Conservation (phyloP, 2,113 vertebrate genomes). For the Paralichthys olivaceus region DNA sequence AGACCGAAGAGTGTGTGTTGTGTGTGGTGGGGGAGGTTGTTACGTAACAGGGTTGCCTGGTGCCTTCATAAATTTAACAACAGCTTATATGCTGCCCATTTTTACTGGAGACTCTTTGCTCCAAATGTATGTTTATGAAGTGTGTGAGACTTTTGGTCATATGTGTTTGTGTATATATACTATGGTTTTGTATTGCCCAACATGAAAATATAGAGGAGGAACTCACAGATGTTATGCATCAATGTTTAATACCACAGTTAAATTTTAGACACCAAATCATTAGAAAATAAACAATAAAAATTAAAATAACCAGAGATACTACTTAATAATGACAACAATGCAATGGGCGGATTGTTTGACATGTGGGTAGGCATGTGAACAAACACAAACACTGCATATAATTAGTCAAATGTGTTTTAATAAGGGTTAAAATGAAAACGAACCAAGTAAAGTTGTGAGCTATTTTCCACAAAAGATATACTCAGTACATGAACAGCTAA, state of each 20-base stretch:
- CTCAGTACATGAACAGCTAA: neutral
- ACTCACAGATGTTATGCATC: neutral
- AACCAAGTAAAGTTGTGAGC: neutral
- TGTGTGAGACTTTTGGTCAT: neutral
- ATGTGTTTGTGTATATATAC: neutral
- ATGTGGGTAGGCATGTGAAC: neutral
- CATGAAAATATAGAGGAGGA: neutral
- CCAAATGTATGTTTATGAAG: neutral
- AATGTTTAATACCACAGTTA: neutral
- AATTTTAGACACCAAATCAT: neutral
- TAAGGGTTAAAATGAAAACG: neutral
- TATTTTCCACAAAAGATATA: neutral
- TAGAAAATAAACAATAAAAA: neutral
- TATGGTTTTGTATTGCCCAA: neutral
- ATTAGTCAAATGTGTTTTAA: conserved; percentile 10
- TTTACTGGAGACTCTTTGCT: neutral
- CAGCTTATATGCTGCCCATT: neutral
- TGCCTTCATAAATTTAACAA: neutral
- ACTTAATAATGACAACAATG: neutral
- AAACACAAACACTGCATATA: neutral
- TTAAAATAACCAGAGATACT: neutral
- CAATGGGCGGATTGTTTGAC: neutral
- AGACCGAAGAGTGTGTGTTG: neutral
- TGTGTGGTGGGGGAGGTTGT: neutral
- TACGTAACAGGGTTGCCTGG: neutral